Conservation (phyloP, 2,888 invertebrate genomes). For the Polymixis flavicincta region DNA sequence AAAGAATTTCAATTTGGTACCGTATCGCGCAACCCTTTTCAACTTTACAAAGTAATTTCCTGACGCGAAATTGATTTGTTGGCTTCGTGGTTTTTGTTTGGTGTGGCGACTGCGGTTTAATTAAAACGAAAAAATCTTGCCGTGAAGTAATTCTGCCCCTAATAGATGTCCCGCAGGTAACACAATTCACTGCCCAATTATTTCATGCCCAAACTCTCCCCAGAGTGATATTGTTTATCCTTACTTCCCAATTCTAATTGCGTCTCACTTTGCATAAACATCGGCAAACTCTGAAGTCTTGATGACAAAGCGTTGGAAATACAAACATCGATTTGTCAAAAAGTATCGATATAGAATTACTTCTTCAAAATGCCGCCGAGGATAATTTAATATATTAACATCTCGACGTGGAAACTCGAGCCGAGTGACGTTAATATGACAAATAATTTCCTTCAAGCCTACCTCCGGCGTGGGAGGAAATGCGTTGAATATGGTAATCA, state of each 20-base stretch:
- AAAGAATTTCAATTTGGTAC: constrained; percentile 90
- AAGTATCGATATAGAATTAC: constrained; percentile 75
- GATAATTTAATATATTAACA: constrained; percentile 87
- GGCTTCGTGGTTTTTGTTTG: constrained; percentile 86
- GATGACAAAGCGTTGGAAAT: constrained; percentile 61
- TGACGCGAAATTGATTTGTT: constrained; percentile 89
- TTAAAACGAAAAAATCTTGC: constrained; percentile 78
- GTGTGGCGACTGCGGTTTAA: constrained; percentile 83
- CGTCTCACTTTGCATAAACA: constrained; percentile 61
- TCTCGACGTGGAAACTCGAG: constrained; percentile 81
- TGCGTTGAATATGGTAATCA: constrained; percentile 88
- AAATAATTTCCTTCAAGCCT: constrained; percentile 88
- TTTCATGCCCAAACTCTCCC: constrained; percentile 35
- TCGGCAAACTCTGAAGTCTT: constrained; percentile 53
- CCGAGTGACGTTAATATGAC: constrained; percentile 89
- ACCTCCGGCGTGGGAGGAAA: constrained; percentile 79
- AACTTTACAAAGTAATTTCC: constrained; percentile 89
- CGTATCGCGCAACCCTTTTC: constrained; percentile 87
- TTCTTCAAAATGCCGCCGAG: constrained; percentile 76
- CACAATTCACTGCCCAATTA: constrained; percentile 40
- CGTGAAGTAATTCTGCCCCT: constrained; percentile 38
- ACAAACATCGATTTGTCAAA: constrained; percentile 65
- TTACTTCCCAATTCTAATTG: constrained; percentile 44
- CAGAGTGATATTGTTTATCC: constrained; percentile 43
- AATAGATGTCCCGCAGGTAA: constrained; percentile 53